Evolutionary conservation across 1,140 invertebrate genomes (phyloP).

Genomic region (Hylaeus anthracinus): DNA sequence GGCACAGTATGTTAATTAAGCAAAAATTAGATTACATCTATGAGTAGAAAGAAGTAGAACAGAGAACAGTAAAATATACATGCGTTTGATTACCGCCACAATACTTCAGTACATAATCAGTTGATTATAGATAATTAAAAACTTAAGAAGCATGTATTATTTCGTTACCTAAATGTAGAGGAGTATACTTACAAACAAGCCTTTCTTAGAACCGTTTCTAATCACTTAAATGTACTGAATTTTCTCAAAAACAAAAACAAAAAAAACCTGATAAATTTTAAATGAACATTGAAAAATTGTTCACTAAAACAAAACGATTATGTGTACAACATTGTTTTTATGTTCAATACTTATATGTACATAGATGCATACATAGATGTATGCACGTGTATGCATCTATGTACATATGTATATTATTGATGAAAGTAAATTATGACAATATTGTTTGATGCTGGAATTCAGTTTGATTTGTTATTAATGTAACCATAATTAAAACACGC

Average conservation of each 20-base stretch:
- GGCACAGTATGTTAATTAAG: conserved; percentile 71
- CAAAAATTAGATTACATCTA: conserved; percentile 55
- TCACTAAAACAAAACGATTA: conserved; percentile 34
- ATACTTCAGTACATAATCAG: conserved; percentile 14
- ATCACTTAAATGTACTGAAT: conserved; percentile 38
- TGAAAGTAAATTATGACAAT: conserved; percentile 54
- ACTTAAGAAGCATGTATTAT: conserved; percentile 11
- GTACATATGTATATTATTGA: conserved; percentile 39
- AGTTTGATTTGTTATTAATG: conserved; percentile 49
- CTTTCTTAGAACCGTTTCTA: background rate
- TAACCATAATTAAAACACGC: conserved; percentile 40
- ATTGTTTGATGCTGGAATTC: conserved; percentile 38
- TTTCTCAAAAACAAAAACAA: conserved; percentile 11
- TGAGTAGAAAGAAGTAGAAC: conserved; percentile 48
- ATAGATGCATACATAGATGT: background rate
- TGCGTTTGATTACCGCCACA: conserved; percentile 5
- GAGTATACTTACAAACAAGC: conserved; percentile 20
- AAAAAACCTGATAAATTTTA: conserved; percentile 1
- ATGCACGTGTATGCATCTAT: background rate
- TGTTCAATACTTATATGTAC: conserved; percentile 37
- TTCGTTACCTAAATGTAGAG: conserved; percentile 19
- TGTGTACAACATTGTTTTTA: conserved; percentile 44
- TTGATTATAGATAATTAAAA: background rate
- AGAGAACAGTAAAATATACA: conserved; percentile 46
- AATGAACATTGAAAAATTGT: conserved; percentile 43